Percentiles rank a stretch among this genome's conserved stretches.
Evolutionary conservation across 1,140 invertebrate species (phyloP).

Genomic region (Saccostrea cuccullata): DNA sequence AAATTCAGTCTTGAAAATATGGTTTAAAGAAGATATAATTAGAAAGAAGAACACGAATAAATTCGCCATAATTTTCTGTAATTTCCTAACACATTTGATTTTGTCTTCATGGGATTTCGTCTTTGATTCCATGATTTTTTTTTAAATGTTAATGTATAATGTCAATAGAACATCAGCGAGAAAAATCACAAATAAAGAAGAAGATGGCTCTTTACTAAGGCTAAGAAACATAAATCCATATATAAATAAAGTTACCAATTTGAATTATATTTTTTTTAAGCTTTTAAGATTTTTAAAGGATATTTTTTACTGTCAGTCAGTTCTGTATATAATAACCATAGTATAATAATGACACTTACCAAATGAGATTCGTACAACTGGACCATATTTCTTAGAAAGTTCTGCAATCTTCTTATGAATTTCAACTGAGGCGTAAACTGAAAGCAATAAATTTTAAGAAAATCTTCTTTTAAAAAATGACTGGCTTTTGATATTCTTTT

Average conservation of each 20-base stretch:
- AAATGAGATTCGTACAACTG: conserved; percentile 19
- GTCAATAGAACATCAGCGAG: no score
- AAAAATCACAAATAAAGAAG: no score
- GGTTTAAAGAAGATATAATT: no score
- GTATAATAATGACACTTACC: conserved; percentile 29
- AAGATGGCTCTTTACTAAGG: no score
- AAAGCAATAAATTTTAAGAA: neutral
- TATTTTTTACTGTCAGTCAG: neutral
- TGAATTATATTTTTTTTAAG: neutral
- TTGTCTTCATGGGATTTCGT: no score
- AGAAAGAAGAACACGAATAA: no score
- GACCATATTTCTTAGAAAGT: conserved; percentile 41
- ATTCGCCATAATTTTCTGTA: no score
- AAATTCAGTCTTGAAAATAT: neutral
- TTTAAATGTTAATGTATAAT: no score
- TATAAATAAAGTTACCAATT: neutral
- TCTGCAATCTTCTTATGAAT: conserved; percentile 22
- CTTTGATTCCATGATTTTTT: no score
- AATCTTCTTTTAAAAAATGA: neutral
- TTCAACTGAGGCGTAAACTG: neutral
- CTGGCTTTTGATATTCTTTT: no score
- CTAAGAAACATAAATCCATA: neutral
- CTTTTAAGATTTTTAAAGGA: neutral
- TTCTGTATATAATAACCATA: neutral
- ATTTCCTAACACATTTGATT: no score